Base-by-base conservation (phyloP, 2,113 vertebrate species). In the Danionella cerebrum region DNA sequence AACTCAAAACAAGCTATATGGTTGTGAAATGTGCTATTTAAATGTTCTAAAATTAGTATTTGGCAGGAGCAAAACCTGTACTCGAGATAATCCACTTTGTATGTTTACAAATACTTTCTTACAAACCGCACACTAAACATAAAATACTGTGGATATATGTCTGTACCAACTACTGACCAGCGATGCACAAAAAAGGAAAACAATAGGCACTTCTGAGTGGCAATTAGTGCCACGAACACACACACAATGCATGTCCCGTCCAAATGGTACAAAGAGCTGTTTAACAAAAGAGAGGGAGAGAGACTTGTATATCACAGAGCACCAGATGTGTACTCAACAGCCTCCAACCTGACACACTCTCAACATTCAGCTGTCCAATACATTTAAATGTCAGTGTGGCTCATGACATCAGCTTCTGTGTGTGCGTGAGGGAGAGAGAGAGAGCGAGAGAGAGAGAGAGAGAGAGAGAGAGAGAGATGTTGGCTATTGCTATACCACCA, bases 161-260 rank as follows among this genome's bases (percentile, higher is more conserved):
- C 39, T n/a, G 44, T 25, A 21, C 6, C 42, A 48, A 41, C 39
- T 24, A 59, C 25, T 53, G 38, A 14, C 58, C 44, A 52, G 14
- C 16, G 27, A 68, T 53, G 47, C 41, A 67, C 65, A 65, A n/a
- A 35, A 27, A 60, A 35, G 5, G 33, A 12, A 65, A 33, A 54
- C 48, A 70, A 54, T 54, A 16, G 29, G 3, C 33, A 29, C 44
- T 44, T 70, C 3, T 63, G 19, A 57, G 45, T 25, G 24, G 52
- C n/a, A 13, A 41, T 51, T 58, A 50, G n/a, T 51, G 66, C 48
- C 8, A 21, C n/a, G n/a, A n/a, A n/a, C 58, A 47, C 31, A 22
- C 31, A 65, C 16, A 47, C 24, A 27, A 58, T 38, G 22, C 22
- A 51, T 21, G 50, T 47, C 55, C 58, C 48, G 25, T 35, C 42